Base-by-base conservation (phyloP, 2,888 invertebrate genomes). In the Chrysotoxum bicinctum region DNA sequence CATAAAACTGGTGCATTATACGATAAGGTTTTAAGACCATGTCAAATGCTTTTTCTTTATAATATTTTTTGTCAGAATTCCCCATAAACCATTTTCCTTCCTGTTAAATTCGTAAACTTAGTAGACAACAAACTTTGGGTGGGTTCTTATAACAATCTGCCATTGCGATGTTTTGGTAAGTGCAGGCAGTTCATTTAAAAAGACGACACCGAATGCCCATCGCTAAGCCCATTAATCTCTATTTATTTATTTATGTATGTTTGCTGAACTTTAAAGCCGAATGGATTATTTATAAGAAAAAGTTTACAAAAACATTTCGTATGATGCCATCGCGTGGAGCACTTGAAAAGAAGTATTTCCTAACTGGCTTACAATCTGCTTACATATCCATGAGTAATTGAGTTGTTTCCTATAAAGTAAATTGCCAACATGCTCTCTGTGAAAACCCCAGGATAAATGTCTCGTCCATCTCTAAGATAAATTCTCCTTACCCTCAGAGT, bases 321-420 rank as follows among this genome's bases (percentile, higher is more conserved):
- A 54, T 54, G 52, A 68, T 68, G 72, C 60, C 66, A 58, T 43
- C 35, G 40, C 4, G n/a, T n/a, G 16, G 60, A 43, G 50, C 37
- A 26, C 30, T 35, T 50, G 23, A 50, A 66, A 66, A 75, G 10
- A 68, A 56, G 43, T 45, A 52, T 70, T 45, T 37, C 50, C 80
- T 84, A 84, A 80, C 75, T 84, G 80, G 74, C 45, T 45, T 48
- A 75, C 74, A 66, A 84, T 84, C 80, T 60, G 37, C 68, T 56
- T 69, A 40, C 69, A 78, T 74, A 69, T 56, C 75, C 75, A 68
- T 72, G 70, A 80, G 84, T 84, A 84, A 84, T 84, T 84, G 75
- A 84, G 75, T 84, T 80, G 75, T 80, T 72, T 72, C 48, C 80
- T 75, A 84, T 75, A 75, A 66, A 69, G 64, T 70, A 50, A 70